A percentile compares a stretch with the other conserved stretches of the same genome.
phyloP scores from a whole-genome alignment of 1,140 invertebrate species.

The Temnothorax nylanderi region DNA sequence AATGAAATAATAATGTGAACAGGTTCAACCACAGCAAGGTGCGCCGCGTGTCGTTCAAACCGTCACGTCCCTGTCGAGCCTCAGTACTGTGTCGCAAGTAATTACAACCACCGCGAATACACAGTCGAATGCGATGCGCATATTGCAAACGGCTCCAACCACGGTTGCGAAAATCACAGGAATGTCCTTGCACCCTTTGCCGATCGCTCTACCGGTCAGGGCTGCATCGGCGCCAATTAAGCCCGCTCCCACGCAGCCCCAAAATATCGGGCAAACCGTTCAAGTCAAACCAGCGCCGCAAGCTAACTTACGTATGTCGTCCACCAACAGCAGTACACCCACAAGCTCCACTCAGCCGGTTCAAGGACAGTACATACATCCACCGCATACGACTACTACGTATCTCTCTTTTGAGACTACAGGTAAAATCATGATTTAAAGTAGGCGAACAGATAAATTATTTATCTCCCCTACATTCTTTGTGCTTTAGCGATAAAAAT shows the following conservation, averaged over 20 bases:
- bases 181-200: slow-evolving; percentile 83
- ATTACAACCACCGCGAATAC: slow-evolving; percentile 81
- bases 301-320: slow-evolving; percentile 74
- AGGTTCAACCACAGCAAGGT: slow-evolving; percentile 75
- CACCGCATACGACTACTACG: slow-evolving; percentile 77
- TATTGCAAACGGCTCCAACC: slow-evolving; percentile 78
- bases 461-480: slow-evolving; percentile 8
- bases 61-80: slow-evolving; percentile 81
- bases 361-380: slow-evolving; percentile 79
- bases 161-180: slow-evolving; percentile 81
- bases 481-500: not conserved
- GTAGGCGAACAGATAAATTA: not conserved
- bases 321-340: slow-evolving; percentile 66
- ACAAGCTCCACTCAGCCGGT: slow-evolving; percentile 74
- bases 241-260: slow-evolving; percentile 67
- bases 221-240: slow-evolving; percentile 75
- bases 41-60: slow-evolving; percentile 80
- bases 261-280: slow-evolving; percentile 78
- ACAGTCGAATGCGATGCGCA: slow-evolving; percentile 75
- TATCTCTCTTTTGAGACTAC: slow-evolving; percentile 80
- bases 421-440: slow-evolving; percentile 66
- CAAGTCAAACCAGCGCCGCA: slow-evolving; percentile 77
- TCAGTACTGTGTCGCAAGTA: slow-evolving; percentile 79
- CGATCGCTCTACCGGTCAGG: slow-evolving; percentile 77
- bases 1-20: not conserved